These are phyloP conservation scores for Elmis aenea DNA, from an alignment of 2,888 invertebrate genomes.

Conservation along the genomic window DNA sequence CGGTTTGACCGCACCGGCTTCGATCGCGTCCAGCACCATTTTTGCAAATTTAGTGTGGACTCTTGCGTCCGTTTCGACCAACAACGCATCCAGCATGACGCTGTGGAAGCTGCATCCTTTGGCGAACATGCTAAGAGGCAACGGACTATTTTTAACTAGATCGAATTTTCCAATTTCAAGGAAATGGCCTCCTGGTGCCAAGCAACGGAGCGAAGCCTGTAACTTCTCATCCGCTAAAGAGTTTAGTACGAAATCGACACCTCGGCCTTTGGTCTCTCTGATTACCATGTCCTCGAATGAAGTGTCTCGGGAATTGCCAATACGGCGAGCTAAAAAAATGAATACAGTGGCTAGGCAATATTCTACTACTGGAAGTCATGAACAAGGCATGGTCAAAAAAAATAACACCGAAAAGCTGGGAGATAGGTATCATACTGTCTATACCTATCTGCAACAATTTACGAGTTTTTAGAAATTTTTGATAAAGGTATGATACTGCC, in stretches of 20 bases:
- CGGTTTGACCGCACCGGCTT: slow-evolving; percentile 64
- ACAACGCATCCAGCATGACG: slow-evolving; percentile 59
- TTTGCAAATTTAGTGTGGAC: neutral
- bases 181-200: slow-evolving; percentile 61
- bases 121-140: slow-evolving; percentile 63
- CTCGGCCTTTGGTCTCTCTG: slow-evolving; percentile 73
- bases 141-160: slow-evolving; percentile 58
- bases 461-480: too few relatives aligned
- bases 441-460: too few relatives aligned
- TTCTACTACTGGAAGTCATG: too few relatives aligned
- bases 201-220: slow-evolving; percentile 59
- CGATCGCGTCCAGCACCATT: slow-evolving; percentile 37
- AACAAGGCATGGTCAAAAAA: too few relatives aligned
- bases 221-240: slow-evolving; percentile 88
- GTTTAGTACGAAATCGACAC: slow-evolving; percentile 88
- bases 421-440: too few relatives aligned
- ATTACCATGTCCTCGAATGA: slow-evolving; percentile 84
- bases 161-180: slow-evolving; percentile 84
- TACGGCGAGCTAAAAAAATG: slow-evolving; percentile 70
- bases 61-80: neutral
- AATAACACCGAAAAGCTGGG: too few relatives aligned
- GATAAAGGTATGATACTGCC: too few relatives aligned
- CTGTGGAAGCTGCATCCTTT: slow-evolving; percentile 73
- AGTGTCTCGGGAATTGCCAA: slow-evolving; percentile 83
- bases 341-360: too few relatives aligned